Conservation (phyloP, 2,888 invertebrate genomes). For the Pogonocherus hispidulus region DNA sequence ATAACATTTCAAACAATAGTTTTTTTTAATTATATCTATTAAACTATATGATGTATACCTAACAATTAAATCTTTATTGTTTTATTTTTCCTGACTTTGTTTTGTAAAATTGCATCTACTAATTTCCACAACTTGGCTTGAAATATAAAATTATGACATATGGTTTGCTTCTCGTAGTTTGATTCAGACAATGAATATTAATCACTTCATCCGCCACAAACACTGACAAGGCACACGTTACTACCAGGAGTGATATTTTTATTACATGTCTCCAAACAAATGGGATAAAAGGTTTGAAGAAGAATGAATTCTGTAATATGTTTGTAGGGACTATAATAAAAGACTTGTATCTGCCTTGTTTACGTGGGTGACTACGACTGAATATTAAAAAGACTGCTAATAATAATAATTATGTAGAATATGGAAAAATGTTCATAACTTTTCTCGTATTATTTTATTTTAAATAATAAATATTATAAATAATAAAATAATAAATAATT, state of each 20-base stretch:
- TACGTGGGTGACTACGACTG: too few relatives aligned
- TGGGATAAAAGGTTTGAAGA: background rate
- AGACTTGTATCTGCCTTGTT: too few relatives aligned
- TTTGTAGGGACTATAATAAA: too few relatives aligned
- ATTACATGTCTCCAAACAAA: background rate
- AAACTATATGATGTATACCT: background rate
- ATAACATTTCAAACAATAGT: background rate
- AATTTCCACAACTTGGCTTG: too few relatives aligned
- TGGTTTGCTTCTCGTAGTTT: conserved; percentile 1
- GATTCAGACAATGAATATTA: conserved; percentile 2
- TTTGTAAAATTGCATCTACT: background rate
- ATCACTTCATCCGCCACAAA: background rate
- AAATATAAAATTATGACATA: background rate
- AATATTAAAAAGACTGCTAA: too few relatives aligned
- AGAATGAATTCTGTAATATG: background rate
- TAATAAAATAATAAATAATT: too few relatives aligned
- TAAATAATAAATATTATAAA: too few relatives aligned
- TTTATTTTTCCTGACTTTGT: background rate
- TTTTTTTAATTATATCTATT: background rate
- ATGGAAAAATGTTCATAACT: too few relatives aligned
- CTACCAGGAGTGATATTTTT: conserved; percentile 4
- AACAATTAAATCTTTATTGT: background rate
- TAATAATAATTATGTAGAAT: too few relatives aligned
- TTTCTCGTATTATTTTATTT: too few relatives aligned
- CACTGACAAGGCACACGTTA: background rate